These are phyloP conservation scores for Pluvianellus socialis DNA, from an alignment of 2,113 vertebrate species.

Conservation along the genomic window DNA sequence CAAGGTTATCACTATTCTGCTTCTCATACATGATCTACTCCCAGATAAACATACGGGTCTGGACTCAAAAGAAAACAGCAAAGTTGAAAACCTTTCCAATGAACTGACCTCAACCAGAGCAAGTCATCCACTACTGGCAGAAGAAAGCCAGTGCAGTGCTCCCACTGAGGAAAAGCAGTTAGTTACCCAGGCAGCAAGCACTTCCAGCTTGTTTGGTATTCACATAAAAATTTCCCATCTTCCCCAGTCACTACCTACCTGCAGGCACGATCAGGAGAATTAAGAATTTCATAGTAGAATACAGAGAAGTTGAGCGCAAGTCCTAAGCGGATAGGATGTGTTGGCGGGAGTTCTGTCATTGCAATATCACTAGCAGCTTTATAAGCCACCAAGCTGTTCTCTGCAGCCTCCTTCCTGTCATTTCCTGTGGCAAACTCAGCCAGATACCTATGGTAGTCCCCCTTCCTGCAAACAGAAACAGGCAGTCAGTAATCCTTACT, in stretches of 20 bases:
- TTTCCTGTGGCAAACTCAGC: constrained; percentile 98
- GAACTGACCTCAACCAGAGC: not conserved
- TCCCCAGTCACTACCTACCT: constrained; percentile 75
- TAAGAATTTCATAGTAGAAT: constrained; percentile 99
- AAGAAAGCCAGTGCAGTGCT: not conserved
- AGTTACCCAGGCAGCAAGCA: not conserved
- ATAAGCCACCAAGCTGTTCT: constrained; percentile 98
- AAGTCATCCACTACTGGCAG: not conserved
- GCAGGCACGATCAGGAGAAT: constrained; percentile 98
- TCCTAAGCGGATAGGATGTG: constrained; percentile 96
- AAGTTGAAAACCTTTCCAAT: not conserved
- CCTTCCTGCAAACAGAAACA: constrained; percentile 84
- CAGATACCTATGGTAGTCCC: constrained; percentile 99
- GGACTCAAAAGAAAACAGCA: not conserved
- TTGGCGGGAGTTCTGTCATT: constrained; percentile 94
- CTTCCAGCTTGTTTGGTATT: not conserved
- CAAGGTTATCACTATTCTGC: not conserved
- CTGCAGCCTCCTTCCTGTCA: constrained; percentile 97
- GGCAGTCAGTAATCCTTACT: not conserved
- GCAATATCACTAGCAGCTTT: constrained; percentile 97
- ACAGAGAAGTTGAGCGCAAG: constrained; percentile 99
- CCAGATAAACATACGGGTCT: not conserved
- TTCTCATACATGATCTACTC: not conserved
- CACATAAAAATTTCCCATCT: not conserved
- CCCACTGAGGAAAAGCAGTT: not conserved